phyloP scores from a whole-genome alignment of 2,797 vertebrate genomes.

The Bradypodion ventrale region DNA sequence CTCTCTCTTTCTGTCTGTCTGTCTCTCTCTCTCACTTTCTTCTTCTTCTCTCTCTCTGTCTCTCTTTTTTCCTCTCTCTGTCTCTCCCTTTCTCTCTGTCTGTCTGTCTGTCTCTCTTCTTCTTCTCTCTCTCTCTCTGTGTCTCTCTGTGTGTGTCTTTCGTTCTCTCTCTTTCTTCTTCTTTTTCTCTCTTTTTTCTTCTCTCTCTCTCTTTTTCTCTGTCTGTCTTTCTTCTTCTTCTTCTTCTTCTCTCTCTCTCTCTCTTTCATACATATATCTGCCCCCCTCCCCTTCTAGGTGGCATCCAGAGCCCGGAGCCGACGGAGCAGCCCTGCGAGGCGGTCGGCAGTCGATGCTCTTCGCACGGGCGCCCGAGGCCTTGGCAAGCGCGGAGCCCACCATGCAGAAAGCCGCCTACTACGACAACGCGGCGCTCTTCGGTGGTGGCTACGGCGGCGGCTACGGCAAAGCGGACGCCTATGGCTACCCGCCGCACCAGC shows the following conservation, averaged over 20 bases:
- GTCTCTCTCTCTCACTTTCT: no score
- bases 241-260: conserved; percentile 54
- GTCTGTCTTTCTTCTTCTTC: no score
- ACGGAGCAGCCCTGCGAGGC: conserved; percentile 74
- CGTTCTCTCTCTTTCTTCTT: conserved; percentile 51
- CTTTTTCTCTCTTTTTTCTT: no score
- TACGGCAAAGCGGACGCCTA: conserved; percentile 96
- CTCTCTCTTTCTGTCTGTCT: no score
- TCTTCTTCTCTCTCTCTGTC: no score
- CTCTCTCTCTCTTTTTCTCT: conserved; percentile 47
- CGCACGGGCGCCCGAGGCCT: conserved; percentile 85
- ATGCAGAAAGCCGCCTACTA: conserved; percentile 99
- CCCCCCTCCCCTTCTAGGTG: conserved; percentile 66
- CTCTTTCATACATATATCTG: no score
- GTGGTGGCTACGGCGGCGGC: conserved; percentile 86
- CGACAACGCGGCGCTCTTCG: conserved; percentile 97
- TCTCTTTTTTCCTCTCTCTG: no score
- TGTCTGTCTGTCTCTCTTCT: no score
- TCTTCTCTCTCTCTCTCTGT: conserved; percentile 49
- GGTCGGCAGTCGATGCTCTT: conserved; percentile 87
- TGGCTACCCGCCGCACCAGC: conserved; percentile 91
- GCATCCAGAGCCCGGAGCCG: conserved; percentile 55
- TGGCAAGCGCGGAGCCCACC: conserved; percentile 83
- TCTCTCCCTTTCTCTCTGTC: conserved; percentile 48
- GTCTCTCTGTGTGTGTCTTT: no score